phyloP scores from a whole-genome alignment of 37 sponge, comb jelly and placozoan genomes.

The Crambe crambe region DNA sequence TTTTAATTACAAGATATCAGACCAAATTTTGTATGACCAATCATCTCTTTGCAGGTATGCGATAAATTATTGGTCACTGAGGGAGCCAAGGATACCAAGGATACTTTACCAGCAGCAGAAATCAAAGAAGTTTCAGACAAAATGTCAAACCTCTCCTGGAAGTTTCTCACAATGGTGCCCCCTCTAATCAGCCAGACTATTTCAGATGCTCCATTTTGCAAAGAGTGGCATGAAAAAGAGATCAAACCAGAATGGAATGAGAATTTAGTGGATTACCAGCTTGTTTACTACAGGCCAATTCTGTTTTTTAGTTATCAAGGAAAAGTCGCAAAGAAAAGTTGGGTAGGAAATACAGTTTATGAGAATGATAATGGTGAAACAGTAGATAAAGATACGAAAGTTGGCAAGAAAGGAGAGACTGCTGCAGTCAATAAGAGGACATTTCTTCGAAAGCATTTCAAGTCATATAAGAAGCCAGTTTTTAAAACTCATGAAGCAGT shows the following conservation, averaged over 20 bases:
- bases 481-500: too few relatives aligned
- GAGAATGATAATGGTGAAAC: not conserved
- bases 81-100: too few relatives aligned
- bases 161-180: slow-evolving; percentile 27
- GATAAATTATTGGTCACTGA: too few relatives aligned
- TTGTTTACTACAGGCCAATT: slow-evolving; percentile 44
- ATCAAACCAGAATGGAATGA: slow-evolving; percentile 9
- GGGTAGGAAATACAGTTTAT: slow-evolving; percentile 25
- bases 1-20: too few relatives aligned
- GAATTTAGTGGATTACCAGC: not conserved
- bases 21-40: too few relatives aligned
- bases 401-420: too few relatives aligned
- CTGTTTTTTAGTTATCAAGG: slow-evolving; percentile 35
- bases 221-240: slow-evolving; percentile 36
- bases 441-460: too few relatives aligned
- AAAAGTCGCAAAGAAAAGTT: slow-evolving; percentile 24
- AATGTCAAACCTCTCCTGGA: slow-evolving; percentile 26
- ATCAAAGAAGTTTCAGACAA: slow-evolving; percentile 4
- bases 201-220: not conserved
- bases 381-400: not conserved
- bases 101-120: slow-evolving; percentile 1
- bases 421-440: too few relatives aligned
- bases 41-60: too few relatives aligned
- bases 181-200: slow-evolving; percentile 10
- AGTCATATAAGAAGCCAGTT: too few relatives aligned